Conservation (phyloP, 1,140 invertebrate genomes). For the Microvelia longipes region DNA sequence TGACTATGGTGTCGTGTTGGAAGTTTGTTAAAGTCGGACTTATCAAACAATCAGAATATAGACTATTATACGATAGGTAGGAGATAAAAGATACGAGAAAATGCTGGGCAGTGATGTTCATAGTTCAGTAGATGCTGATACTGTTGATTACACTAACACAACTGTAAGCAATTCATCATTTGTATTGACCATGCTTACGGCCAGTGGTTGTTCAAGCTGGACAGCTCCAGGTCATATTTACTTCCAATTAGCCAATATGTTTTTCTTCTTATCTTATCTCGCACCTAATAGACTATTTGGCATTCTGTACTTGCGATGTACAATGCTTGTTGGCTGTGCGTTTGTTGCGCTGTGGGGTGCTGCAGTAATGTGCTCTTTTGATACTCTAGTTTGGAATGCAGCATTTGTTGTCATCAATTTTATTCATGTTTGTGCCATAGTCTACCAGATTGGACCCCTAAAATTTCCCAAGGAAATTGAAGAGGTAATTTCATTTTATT, state of each 20-base stretch:
- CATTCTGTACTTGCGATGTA: slow-evolving; percentile 57
- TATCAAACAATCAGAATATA: background rate
- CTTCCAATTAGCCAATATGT: slow-evolving; percentile 69
- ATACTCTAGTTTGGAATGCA: slow-evolving; percentile 72
- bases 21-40: background rate
- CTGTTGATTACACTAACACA: background rate
- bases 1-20: background rate
- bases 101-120: background rate
- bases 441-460: slow-evolving; percentile 65
- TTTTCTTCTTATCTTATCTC: slow-evolving; percentile 62
- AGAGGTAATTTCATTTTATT: slow-evolving; percentile 40
- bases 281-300: slow-evolving; percentile 51
- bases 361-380: slow-evolving; percentile 66
- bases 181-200: slow-evolving; percentile 1
- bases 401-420: slow-evolving; percentile 68
- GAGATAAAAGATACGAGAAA: slow-evolving; percentile 10
- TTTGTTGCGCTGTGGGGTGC: slow-evolving; percentile 68
- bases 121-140: background rate
- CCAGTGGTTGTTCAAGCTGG: slow-evolving; percentile 29
- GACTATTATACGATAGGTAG: slow-evolving; percentile 24
- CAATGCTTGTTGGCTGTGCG: slow-evolving; percentile 57
- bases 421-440: slow-evolving; percentile 59
- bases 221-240: slow-evolving; percentile 49
- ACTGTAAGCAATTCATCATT: background rate
- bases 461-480: slow-evolving; percentile 73